Conservation (phyloP, 2,113 vertebrate genomes). For the Indicator indicator region DNA sequence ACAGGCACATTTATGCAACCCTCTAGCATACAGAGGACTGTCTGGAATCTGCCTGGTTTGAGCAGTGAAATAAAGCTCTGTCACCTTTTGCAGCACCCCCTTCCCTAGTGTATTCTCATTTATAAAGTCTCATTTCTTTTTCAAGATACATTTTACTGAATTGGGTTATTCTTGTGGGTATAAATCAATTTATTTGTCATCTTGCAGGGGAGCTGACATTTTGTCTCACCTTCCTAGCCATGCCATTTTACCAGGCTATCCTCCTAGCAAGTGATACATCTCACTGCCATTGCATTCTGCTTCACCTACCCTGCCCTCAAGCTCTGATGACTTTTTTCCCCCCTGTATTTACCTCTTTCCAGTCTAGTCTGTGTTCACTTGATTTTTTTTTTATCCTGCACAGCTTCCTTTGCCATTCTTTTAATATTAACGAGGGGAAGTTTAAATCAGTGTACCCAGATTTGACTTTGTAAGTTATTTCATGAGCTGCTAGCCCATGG, state of each 20-base stretch:
- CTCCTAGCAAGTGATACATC: neutral
- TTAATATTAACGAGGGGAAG: constrained; percentile 23
- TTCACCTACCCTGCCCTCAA: neutral
- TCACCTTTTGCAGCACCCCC: neutral
- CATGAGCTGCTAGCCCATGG: constrained; percentile 28
- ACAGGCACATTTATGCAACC: neutral
- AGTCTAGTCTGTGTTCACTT: neutral
- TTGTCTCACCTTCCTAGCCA: constrained; percentile 8
- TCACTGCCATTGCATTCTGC: neutral
- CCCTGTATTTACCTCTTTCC: neutral
- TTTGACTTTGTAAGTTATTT: constrained; percentile 39
- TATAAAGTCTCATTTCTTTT: neutral
- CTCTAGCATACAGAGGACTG: neutral
- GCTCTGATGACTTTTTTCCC: neutral
- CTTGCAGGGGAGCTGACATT: constrained; percentile 31
- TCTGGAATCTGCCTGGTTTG: neutral
- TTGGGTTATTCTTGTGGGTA: constrained; percentile 15
- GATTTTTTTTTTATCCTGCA: constrained; percentile 2
- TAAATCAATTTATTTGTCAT: constrained; percentile 53
- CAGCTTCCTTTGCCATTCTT: constrained; percentile 17
- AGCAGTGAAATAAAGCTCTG: neutral
- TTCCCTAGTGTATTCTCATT: neutral
- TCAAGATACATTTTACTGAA: constrained; percentile 11
- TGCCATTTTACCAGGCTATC: constrained; percentile 28
- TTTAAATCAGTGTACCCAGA: constrained; percentile 44